Percentiles rank a stretch among this genome's conserved stretches.
Conservation (phyloP, 2,888 invertebrate genomes). For the Cryptosula pallasiana region DNA sequence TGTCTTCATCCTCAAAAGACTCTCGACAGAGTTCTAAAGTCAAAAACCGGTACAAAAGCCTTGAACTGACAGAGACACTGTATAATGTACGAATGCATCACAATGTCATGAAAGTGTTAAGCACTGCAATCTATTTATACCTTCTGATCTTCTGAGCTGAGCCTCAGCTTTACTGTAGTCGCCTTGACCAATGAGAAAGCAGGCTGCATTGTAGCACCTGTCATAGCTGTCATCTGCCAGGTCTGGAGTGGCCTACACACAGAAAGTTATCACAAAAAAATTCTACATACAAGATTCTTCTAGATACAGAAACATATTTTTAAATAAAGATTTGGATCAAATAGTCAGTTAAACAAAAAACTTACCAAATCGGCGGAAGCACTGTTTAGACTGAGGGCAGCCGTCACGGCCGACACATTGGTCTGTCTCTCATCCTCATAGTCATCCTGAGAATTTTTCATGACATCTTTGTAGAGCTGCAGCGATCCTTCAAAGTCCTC, state of each 20-base stretch:
- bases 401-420: conserved; percentile 85
- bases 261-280: no score
- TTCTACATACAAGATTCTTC: no score
- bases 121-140: conserved; percentile 40
- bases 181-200: conserved; percentile 69
- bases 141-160: conserved; percentile 73
- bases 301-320: no score
- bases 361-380: background rate
- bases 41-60: no score
- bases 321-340: no score
- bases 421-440: conserved; percentile 92
- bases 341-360: background rate
- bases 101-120: no score
- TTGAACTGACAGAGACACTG: no score
- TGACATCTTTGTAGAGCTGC: conserved; percentile 76
- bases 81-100: no score
- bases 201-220: conserved; percentile 83
- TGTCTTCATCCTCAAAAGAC: conserved; percentile 72
- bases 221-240: conserved; percentile 76
- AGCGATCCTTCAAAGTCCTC: conserved; percentile 75
- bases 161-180: conserved; percentile 69
- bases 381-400: conserved; percentile 60
- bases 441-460: conserved; percentile 79
- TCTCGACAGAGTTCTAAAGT: conserved; percentile 68
- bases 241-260: conserved; percentile 41